These are phyloP conservation scores for Schizopygopsis malacanthus DNA, from an alignment of 2,797 vertebrate species.

Conservation along the genomic window DNA sequence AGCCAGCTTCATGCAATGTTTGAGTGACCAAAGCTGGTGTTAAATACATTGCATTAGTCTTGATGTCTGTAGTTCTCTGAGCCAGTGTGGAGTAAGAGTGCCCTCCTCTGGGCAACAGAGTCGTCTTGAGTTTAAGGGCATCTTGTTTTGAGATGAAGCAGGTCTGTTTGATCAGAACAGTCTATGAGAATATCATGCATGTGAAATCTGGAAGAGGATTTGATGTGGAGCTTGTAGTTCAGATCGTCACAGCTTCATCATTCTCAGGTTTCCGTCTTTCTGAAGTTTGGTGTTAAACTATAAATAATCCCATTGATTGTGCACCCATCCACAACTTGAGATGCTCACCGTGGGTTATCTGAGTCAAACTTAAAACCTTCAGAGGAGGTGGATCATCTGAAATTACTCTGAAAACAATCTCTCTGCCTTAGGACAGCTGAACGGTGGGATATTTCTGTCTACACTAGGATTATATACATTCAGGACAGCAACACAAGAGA, in stretches of 20 bases:
- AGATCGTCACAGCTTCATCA: conserved; percentile 12
- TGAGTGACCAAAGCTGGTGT: background rate
- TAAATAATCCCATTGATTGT: conserved; percentile 15
- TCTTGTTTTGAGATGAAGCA: background rate
- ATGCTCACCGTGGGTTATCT: background rate
- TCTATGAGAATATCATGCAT: background rate
- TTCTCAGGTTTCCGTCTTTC: background rate
- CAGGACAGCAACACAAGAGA: background rate
- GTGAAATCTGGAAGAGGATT: background rate
- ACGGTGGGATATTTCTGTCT: background rate
- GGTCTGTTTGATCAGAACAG: background rate
- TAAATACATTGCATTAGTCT: conserved; percentile 11
- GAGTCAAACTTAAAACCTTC: conserved; percentile 10
- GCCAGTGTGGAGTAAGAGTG: conserved; percentile 66
- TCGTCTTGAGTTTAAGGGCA: background rate
- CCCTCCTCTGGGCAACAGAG: conserved; percentile 72
- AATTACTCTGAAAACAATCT: conserved; percentile 37
- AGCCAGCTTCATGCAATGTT: background rate
- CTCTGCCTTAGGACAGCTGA: background rate
- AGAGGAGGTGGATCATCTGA: conserved; percentile 30
- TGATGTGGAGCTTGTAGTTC: too few relatives aligned
- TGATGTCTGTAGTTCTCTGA: background rate
- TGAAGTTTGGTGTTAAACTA: background rate
- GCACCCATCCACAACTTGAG: conserved; percentile 20
- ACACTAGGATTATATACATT: background rate